A percentile compares a stretch with the other conserved stretches of the same genome.
Evolutionary conservation across 2,888 invertebrate species (phyloP).

Genomic region (Thymelicus sylvestris): DNA sequence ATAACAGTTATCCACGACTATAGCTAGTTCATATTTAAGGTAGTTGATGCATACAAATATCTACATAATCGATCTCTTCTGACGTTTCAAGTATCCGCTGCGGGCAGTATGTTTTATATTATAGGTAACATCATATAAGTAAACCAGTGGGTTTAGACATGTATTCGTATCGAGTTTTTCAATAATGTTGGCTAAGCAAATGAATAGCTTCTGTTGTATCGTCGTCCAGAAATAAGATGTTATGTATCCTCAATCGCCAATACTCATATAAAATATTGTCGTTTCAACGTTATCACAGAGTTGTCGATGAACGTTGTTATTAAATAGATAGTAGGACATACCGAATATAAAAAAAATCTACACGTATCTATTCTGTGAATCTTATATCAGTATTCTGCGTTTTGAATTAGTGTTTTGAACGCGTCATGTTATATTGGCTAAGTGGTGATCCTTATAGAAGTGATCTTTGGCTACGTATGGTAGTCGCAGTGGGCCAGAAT

Average conservation of each 20-base stretch:
- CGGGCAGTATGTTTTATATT: conserved; percentile 36
- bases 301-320: conserved; percentile 13
- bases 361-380: conserved; percentile 18
- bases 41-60: conserved; percentile 55
- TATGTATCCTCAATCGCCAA: conserved; percentile 19
- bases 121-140: conserved; percentile 13
- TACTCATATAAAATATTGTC: conserved; percentile 21
- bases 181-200: conserved; percentile 47
- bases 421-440: conserved; percentile 19
- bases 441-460: conserved; percentile 21
- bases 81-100: conserved; percentile 42
- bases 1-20: conserved; percentile 59
- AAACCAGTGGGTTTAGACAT: conserved; percentile 50
- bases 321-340: conserved; percentile 22
- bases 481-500: conserved; percentile 18
- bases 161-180: conserved; percentile 49
- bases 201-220: conserved; percentile 52
- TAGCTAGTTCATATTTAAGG: conserved; percentile 50
- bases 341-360: conserved; percentile 10
- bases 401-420: conserved; percentile 20
- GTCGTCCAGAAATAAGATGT: conserved; percentile 41
- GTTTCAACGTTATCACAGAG: conserved; percentile 8
- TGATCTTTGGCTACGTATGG: conserved; percentile 18
- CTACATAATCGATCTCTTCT: conserved; percentile 50
- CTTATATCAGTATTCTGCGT: conserved; percentile 33